Evolutionary conservation across 2,888 invertebrate genomes (phyloP).

Genomic region (Pantelozetes paolii): DNA sequence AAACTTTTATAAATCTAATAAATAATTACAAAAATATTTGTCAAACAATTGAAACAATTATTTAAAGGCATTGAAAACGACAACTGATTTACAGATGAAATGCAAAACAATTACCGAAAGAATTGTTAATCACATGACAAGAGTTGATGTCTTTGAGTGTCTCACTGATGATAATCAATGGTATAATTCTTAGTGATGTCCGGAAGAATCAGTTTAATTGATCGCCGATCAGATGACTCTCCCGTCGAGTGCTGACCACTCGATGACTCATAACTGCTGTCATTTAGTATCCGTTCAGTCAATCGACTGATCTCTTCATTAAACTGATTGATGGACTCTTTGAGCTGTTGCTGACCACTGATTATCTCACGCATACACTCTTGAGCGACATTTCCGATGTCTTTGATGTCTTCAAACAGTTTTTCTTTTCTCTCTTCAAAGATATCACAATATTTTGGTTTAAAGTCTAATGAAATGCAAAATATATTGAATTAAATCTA

Average conservation of each 20-base stretch:
- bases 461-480: background rate
- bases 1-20: no score
- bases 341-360: background rate
- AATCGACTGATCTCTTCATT: background rate
- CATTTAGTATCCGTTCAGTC: background rate
- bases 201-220: background rate
- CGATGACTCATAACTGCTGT: no score
- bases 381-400: background rate
- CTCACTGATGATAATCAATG: no score
- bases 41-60: no score
- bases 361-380: background rate
- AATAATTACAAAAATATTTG: no score
- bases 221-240: background rate
- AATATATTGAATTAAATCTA: background rate
- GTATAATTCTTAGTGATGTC: background rate
- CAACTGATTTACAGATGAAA: no score
- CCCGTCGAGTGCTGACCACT: background rate
- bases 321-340: background rate
- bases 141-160: no score
- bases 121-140: no score
- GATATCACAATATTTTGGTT: background rate
- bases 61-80: no score
- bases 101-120: no score
- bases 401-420: background rate
- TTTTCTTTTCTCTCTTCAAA: background rate